Percentiles rank a stretch among this genome's conserved stretches.
phyloP scores from a whole-genome alignment of 2,113 vertebrate genomes.

The Tyrannus savana region DNA sequence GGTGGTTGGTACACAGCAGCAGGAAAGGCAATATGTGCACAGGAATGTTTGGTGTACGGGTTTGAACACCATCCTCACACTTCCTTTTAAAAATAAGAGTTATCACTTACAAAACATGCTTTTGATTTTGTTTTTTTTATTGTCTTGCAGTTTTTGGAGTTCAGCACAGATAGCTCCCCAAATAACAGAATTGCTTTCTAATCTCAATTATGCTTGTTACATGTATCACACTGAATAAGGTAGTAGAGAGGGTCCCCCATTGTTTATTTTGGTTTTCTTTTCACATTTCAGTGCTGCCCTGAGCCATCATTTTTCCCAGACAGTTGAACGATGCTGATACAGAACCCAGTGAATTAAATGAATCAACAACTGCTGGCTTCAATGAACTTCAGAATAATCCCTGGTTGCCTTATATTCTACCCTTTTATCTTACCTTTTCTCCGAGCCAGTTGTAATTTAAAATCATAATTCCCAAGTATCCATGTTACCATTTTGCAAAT shows the following conservation, averaged over 20 bases:
- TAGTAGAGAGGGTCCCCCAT: background rate
- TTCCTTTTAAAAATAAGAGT: background rate
- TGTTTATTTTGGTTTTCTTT: background rate
- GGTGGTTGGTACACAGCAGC: background rate
- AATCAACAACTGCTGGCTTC: background rate
- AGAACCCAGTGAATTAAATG: background rate
- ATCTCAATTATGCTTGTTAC: background rate
- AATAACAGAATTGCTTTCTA: background rate
- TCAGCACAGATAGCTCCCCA: background rate
- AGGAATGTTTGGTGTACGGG: background rate
- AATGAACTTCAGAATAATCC: background rate
- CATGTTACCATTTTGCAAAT: background rate
- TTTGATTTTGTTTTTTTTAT: background rate
- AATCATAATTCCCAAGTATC: background rate
- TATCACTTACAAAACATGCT: background rate
- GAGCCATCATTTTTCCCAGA: background rate
- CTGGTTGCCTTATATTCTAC: background rate
- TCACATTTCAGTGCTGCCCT: background rate
- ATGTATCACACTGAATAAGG: background rate
- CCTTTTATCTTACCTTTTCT: background rate
- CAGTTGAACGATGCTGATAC: background rate
- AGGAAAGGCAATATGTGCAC: background rate
- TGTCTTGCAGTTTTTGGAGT: background rate
- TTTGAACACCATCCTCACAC: background rate
- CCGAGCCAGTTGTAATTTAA: background rate